Evolutionary conservation across 1,140 invertebrate species (phyloP), one percentile per base, ranked within the genome.

Genomic region (Aphaenogaster ashmeadi): DNA sequence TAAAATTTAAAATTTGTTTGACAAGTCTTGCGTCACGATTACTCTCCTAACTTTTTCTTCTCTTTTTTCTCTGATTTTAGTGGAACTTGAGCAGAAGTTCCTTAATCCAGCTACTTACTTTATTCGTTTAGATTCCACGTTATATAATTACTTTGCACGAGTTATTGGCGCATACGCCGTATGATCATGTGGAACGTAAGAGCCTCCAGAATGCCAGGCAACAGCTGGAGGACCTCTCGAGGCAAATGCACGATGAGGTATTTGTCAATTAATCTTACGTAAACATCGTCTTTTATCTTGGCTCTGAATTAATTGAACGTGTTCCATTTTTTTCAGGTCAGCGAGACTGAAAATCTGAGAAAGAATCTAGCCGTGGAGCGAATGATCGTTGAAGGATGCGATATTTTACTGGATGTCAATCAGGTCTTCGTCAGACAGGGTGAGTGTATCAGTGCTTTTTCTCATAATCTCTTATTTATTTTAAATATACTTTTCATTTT

Each of bases 321-420:
- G 13, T 60, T 11, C 11, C 38, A 11, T 41, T 6, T 94, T 94
- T 95, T 67, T 27, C 90, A 98, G 97, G 98, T 99, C 6, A 99
- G 98, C 92, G 98, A 99, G 94, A 99, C 98, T 0, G 98, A 99
- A 95, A 99, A 99, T 95, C 96, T 99, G 62, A 95, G 98, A 21
- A 99, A 99, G 94, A 99, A 99, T 94, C 95, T 99, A 87, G 98
- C 98, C 0, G 98, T 99, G 21, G 98, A 99, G 95, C 96, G 98
- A 80, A 99, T 99, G 98, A 99, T 99, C 71, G 97, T 99, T 0
- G 98, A 99, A 95, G 98, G 98, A 4, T 99, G 98, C 95, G 98
- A 99, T 94, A 99, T 99, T 91, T 96, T 99, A 62, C 96, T 99
- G 44, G 98, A 99, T 93, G 98, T 99, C 18, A 99, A 99, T 95